Evolutionary conservation across 2,113 vertebrate species (phyloP), one percentile per base, ranked within the genome.

Genomic region (Odontophorus gujanensis): DNA sequence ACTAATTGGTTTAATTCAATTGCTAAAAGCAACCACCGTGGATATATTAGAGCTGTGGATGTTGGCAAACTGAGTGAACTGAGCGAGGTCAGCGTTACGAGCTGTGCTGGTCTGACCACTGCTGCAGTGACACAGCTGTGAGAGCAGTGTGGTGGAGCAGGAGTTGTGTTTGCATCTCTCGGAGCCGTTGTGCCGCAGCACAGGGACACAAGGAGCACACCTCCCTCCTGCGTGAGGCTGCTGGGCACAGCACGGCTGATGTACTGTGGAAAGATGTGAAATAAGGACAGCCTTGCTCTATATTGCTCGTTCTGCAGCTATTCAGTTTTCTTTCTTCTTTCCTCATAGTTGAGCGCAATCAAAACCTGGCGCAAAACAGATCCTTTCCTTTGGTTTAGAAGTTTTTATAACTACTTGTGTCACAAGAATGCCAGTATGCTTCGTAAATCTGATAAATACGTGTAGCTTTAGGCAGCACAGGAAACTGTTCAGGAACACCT

Each of bases 101-200:
- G 53, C 71, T 53, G 28, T 5, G 0, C 59, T 45, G 40, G 8
- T 19, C 48, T 80, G 76, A 28, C 50, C 55, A 20, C 34, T 12
- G 4, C 13, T 7, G 26, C 57, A 47, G 1, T 0, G 17, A 15
- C 43, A 32, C 3, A 6, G 51, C 5, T 28, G 51, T 11, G 4
- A 48, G 51, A 71, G 66, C 21, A 3, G 13, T 18, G 82, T 43
- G 16, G 34, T 3, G 58, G 16, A 34, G 7, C 42, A 61, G 62
- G 48, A 55, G 24, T 48, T 67, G 18, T 78, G 50, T 38, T 13
- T 50, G 8, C 8, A 1, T 38, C 43, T 65, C 21, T 7, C 47
- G 13, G 71, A 15, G 16, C 19, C 1, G 0, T 9, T 2, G 1
- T 43, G 11, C 11, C 20, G 0, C 17, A 9, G 22, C 48, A 6